phyloP scores from a whole-genome alignment of 1,140 invertebrate genomes.

The Trichonephila clavipes region DNA sequence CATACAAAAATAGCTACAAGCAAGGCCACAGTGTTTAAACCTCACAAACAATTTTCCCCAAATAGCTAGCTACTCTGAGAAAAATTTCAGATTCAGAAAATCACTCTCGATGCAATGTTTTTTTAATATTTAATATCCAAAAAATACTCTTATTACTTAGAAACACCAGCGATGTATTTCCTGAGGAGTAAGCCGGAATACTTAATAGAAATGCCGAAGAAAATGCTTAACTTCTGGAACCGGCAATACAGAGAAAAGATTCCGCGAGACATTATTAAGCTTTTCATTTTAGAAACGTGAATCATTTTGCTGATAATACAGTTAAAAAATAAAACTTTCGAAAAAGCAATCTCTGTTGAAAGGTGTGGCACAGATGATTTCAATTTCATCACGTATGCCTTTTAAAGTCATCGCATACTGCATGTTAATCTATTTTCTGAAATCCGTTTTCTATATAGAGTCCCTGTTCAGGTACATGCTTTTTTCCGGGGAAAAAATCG shows the following conservation, averaged over 20 bases:
- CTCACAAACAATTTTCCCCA: neutral
- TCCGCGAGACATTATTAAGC: neutral
- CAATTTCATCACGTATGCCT: conserved; percentile 42
- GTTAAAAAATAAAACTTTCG: neutral
- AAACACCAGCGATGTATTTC: neutral
- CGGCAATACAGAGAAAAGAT: neutral
- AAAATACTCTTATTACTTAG: neutral
- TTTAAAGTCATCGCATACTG: conserved; percentile 24
- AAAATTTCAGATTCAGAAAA: neutral
- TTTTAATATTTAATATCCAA: conserved; percentile 31
- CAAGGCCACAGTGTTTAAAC: no score
- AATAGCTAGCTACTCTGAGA: neutral
- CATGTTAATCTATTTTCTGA: conserved; percentile 48
- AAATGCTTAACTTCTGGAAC: neutral
- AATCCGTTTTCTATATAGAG: conserved; percentile 6
- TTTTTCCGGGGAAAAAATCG: neutral
- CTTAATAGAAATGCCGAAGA: neutral
- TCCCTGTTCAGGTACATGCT: neutral
- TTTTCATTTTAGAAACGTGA: neutral
- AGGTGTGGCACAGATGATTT: conserved; percentile 43
- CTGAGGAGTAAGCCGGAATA: neutral
- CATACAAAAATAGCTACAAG: no score
- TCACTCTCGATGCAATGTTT: neutral
- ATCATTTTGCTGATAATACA: conserved; percentile 19
- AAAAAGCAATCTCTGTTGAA: neutral